Conservation (phyloP, 1,140 invertebrate species). For the Bemisia tabaci region DNA sequence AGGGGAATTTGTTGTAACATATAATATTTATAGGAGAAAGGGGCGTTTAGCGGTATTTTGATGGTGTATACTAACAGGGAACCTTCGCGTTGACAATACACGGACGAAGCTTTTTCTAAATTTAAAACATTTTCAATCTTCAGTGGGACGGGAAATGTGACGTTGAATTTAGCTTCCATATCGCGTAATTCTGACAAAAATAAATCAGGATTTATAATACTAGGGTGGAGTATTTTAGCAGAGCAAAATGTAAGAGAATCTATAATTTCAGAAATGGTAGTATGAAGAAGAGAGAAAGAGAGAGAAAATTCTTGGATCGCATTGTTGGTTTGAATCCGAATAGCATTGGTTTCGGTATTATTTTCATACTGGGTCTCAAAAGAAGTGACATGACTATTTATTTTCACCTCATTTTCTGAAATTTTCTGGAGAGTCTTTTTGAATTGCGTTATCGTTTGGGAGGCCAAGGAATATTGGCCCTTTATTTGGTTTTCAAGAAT, state of each 20-base stretch:
- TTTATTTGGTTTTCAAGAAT: not conserved
- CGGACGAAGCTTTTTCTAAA: not conserved
- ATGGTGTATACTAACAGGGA: not conserved
- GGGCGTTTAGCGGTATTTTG: not conserved
- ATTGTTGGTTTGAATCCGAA: not conserved
- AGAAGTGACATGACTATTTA: not conserved
- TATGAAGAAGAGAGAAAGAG: not conserved
- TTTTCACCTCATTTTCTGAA: not conserved
- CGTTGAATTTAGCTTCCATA: not conserved
- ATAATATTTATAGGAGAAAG: not conserved
- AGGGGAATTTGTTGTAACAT: not conserved
- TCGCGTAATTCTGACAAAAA: not conserved
- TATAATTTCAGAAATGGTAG: not conserved
- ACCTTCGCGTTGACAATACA: not conserved
- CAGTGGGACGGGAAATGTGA: not conserved
- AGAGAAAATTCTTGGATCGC: not conserved
- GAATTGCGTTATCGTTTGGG: not conserved
- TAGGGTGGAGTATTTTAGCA: not conserved
- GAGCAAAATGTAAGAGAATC: not conserved
- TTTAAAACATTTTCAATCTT: not conserved
- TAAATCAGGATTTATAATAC: not conserved
- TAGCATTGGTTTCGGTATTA: not conserved
- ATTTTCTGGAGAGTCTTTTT: not conserved
- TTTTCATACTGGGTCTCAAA: not conserved
- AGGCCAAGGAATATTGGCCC: not conserved